These are phyloP conservation scores for Limnothrissa miodon DNA, from an alignment of 2,113 vertebrate species.

Conservation along the genomic window DNA sequence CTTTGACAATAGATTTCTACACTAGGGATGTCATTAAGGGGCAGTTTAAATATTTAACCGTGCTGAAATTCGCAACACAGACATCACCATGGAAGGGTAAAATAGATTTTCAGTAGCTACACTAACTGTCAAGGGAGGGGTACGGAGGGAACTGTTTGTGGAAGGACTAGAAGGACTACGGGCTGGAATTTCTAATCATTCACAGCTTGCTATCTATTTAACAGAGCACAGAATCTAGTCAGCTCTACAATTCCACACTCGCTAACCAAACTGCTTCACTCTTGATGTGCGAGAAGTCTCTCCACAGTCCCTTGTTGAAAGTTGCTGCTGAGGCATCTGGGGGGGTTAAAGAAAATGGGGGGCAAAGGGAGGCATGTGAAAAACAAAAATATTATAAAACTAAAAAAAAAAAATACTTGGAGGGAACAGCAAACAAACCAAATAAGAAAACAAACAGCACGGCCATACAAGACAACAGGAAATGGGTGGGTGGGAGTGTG, in stretches of 20 bases:
- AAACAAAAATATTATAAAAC: not conserved
- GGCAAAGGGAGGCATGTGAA: not conserved
- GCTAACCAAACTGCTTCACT: not conserved
- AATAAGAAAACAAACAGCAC: not conserved
- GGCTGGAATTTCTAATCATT: not conserved
- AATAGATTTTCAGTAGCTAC: not conserved
- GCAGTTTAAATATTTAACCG: not conserved
- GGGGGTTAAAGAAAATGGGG: not conserved
- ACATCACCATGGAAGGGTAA: not conserved
- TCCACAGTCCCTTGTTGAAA: not conserved
- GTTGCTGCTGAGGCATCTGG: not conserved
- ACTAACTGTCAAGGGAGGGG: not conserved
- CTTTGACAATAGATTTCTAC: not conserved
- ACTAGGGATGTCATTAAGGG: not conserved
- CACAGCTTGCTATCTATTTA: not conserved
- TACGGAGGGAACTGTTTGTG: not conserved
- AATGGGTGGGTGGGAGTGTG: not conserved
- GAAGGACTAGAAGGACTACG: not conserved
- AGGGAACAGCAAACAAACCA: not conserved
- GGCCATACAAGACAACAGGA: not conserved
- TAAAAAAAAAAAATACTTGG: no score
- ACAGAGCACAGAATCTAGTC: not conserved
- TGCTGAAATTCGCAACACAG: not conserved
- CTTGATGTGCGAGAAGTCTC: not conserved
- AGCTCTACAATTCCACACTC: not conserved